phyloP scores from a whole-genome alignment of 2,113 vertebrate genomes.

The Myodes glareolus region DNA sequence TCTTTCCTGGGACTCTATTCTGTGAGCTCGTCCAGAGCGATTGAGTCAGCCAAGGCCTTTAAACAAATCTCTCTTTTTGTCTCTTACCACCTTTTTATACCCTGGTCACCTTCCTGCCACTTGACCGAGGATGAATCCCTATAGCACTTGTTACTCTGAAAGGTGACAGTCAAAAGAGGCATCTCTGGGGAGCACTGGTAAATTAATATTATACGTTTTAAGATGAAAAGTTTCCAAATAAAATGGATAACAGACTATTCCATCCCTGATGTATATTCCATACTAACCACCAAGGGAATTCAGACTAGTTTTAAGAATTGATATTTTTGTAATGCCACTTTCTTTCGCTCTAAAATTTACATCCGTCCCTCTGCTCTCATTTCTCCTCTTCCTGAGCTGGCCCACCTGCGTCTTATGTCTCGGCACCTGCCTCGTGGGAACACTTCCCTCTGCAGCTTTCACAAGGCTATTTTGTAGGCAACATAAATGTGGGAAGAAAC shows the following conservation, averaged over 20 bases:
- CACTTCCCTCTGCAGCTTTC: background rate
- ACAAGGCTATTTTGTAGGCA: background rate
- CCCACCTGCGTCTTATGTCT: background rate
- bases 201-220: background rate
- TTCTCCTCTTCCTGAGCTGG: background rate
- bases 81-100: background rate
- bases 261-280: background rate
- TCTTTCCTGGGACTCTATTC: background rate
- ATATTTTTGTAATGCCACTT: background rate
- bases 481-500: background rate
- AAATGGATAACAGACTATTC: background rate
- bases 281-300: background rate
- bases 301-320: background rate
- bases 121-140: background rate
- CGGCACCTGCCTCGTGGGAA: background rate
- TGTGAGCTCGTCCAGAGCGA: accelerated
- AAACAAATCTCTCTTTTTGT: background rate
- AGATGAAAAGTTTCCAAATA: background rate
- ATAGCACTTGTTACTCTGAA: background rate
- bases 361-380: background rate
- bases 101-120: background rate
- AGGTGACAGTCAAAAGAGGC: background rate
- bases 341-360: background rate
- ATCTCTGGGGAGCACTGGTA: background rate
- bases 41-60: background rate